These are phyloP conservation scores for Pachyuromys duprasi DNA, from an alignment of 2,797 vertebrate genomes.

Conservation along the genomic window DNA sequence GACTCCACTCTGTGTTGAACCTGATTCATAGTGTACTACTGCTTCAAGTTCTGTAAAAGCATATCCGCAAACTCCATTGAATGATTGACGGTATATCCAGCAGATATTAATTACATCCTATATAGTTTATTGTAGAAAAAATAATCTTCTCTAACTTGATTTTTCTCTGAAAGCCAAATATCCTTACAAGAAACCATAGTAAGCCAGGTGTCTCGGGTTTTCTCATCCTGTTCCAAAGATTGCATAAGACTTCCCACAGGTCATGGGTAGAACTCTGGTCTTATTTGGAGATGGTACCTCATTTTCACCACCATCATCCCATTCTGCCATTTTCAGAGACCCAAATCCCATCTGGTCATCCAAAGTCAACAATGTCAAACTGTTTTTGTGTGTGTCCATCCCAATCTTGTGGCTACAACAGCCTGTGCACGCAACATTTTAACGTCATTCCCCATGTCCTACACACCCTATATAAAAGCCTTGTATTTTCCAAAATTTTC, in stretches of 20 bases:
- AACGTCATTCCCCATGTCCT: not conserved
- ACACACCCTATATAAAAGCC: not conserved
- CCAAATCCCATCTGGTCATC: too few relatives aligned
- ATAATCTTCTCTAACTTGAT: conserved; percentile 45
- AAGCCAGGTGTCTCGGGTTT: not conserved
- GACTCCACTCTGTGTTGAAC: not conserved
- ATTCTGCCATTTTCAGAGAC: not conserved
- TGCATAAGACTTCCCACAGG: not conserved
- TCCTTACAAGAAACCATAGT: not conserved
- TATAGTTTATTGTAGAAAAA: conserved; percentile 3
- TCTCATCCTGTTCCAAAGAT: conserved; percentile 21
- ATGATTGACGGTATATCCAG: conserved; percentile 6
- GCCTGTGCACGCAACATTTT: not conserved
- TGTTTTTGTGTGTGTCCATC: too few relatives aligned
- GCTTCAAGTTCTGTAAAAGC: not conserved
- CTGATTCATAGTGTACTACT: not conserved
- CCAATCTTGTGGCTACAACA: not conserved
- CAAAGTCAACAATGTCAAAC: not conserved
- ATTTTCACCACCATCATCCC: not conserved
- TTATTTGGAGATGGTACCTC: not conserved
- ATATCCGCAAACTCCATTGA: not conserved
- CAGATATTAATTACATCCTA: conserved; percentile 33
- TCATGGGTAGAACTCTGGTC: not conserved
- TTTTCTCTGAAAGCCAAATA: conserved; percentile 42
- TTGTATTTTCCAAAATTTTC: not conserved